Conservation (phyloP, 2,888 invertebrate genomes). For the Cephus sareptanus region DNA sequence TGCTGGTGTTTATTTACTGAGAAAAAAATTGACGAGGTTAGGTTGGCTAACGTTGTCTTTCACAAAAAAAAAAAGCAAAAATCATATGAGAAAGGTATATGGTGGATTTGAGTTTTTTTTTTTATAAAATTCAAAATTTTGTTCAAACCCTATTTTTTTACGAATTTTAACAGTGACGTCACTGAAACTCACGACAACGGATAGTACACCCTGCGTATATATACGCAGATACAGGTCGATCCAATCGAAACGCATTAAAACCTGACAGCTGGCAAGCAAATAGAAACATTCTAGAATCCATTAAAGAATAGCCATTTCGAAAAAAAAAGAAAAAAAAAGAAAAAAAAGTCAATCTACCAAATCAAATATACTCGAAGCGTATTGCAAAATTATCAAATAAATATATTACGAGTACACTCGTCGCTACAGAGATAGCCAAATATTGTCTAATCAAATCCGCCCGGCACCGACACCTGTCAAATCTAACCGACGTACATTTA, state of each 20-base stretch:
- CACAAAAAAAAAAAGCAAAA: not conserved
- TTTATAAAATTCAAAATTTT: not conserved
- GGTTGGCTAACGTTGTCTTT: not conserved
- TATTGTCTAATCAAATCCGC: not conserved
- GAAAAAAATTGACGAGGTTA: not conserved
- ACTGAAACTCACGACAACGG: not conserved
- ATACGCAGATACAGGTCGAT: not conserved
- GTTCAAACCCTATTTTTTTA: not conserved
- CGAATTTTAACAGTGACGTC: not conserved
- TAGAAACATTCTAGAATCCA: not conserved
- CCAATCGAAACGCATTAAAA: not conserved
- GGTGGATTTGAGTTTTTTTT: not conserved
- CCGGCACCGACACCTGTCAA: not conserved
- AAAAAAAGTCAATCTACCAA: not conserved
- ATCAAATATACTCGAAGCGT: not conserved
- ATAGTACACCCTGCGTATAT: not conserved
- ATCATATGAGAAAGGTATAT: not conserved
- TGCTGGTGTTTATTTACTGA: not conserved
- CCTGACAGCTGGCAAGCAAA: not conserved
- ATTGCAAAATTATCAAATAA: not conserved
- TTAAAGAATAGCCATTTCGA: not conserved
- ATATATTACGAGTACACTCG: not conserved
- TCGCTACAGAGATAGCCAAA: not conserved
- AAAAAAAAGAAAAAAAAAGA: not conserved
- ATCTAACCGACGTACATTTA: not conserved